A percentile compares a stretch with the other conserved stretches of the same genome.
phyloP scores from a whole-genome alignment of 2,797 vertebrate species.

The Sebastes steindachneri region DNA sequence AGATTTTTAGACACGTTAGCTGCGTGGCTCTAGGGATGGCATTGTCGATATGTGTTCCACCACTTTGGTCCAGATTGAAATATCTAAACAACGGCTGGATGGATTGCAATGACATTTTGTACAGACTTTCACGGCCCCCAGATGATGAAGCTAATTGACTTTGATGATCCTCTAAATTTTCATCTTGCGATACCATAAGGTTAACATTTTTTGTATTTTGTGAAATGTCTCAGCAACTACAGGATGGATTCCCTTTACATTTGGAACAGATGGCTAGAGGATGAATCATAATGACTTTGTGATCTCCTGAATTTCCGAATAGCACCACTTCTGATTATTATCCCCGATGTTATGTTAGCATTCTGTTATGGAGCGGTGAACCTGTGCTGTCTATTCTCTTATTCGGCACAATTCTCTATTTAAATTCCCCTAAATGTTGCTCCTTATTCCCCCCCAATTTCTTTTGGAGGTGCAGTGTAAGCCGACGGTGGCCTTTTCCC shows the following conservation, averaged over 20 bases:
- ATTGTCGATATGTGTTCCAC: not conserved
- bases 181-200: not conserved
- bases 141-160: not conserved
- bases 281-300: not conserved
- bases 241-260: not conserved
- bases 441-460: not conserved
- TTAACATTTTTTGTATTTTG: not conserved
- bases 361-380: not conserved
- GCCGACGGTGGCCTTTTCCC: conserved; percentile 31
- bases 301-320: not conserved
- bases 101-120: not conserved
- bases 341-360: not conserved
- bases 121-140: not conserved
- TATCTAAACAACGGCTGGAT: not conserved
- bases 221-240: not conserved
- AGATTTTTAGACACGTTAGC: not conserved
- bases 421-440: not conserved
- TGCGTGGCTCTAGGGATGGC: not conserved
- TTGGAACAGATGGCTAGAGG: not conserved
- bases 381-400: conserved; percentile 10
- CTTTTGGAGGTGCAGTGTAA: conserved; percentile 17
- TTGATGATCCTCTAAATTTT: not conserved
- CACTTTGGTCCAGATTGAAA: not conserved
- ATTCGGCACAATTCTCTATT: not conserved
- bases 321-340: conserved; percentile 1